Evolutionary conservation across 2,113 vertebrate genomes (phyloP).

Genomic region (Burhinus bistriatus): DNA sequence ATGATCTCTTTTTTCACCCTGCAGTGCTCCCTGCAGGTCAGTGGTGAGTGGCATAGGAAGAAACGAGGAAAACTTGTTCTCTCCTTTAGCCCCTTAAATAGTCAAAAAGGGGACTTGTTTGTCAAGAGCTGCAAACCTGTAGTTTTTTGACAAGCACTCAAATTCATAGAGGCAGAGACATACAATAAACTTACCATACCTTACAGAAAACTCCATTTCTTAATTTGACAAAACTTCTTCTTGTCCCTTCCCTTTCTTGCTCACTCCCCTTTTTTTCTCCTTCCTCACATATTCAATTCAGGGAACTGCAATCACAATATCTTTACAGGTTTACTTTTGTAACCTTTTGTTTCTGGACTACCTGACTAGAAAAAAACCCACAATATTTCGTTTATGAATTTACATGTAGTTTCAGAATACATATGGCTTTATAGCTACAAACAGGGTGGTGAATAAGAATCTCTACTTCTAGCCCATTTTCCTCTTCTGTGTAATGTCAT

Average conservation of each 20-base stretch:
- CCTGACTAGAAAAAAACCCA: background rate
- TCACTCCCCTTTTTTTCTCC: background rate
- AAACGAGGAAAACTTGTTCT: background rate
- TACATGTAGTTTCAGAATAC: background rate
- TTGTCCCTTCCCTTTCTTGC: background rate
- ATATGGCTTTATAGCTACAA: background rate
- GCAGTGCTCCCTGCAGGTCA: background rate
- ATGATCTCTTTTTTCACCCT: background rate
- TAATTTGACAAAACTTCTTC: background rate
- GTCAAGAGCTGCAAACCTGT: background rate
- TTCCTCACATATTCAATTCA: background rate
- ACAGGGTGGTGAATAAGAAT: background rate
- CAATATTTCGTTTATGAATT: background rate
- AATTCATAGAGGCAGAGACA: background rate
- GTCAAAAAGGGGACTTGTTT: background rate
- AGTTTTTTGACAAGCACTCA: background rate
- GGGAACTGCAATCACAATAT: background rate
- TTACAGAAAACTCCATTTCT: background rate
- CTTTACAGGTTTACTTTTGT: background rate
- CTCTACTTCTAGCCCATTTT: background rate
- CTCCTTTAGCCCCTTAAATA: background rate
- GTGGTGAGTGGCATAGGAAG: background rate
- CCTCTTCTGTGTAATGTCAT: background rate
- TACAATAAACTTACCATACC: background rate
- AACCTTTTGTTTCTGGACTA: background rate